Evolutionary conservation across 2,797 vertebrate genomes (phyloP).

Genomic region (Pangasius djambal): DNA sequence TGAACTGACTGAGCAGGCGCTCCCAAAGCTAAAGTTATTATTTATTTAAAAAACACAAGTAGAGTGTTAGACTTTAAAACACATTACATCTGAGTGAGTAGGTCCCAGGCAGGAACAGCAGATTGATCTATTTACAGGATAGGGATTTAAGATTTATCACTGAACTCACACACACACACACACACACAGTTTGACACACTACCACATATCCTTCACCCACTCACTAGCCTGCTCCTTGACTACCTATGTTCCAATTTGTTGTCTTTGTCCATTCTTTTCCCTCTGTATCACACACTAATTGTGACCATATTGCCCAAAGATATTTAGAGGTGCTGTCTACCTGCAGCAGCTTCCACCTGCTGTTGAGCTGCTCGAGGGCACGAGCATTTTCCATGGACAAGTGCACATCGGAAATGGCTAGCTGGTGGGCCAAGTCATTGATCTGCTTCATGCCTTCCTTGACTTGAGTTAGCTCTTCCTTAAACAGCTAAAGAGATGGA

Average conservation of each 20-base stretch:
- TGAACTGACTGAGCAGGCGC: neutral
- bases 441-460: slow-evolving; percentile 94
- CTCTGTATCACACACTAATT: neutral
- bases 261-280: neutral
- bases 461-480: slow-evolving; percentile 90
- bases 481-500: slow-evolving; percentile 83
- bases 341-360: slow-evolving; percentile 94
- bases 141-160: slow-evolving; percentile 51
- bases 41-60: neutral
- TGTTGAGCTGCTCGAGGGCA: slow-evolving; percentile 92
- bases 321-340: slow-evolving; percentile 67
- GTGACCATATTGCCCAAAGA: neutral
- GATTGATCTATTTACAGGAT: slow-evolving; percentile 8
- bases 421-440: slow-evolving; percentile 94
- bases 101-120: neutral
- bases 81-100: neutral
- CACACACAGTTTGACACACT: neutral
- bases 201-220: neutral
- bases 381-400: slow-evolving; percentile 94
- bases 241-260: neutral
- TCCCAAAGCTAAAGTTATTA: neutral
- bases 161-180: slow-evolving; percentile 35
- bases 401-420: slow-evolving; percentile 95
- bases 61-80: neutral
- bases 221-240: neutral